Evolutionary conservation across 2,797 vertebrate genomes (phyloP), one percentile per base, ranked within the genome.

Genomic region (Calcarius lapponicus): DNA sequence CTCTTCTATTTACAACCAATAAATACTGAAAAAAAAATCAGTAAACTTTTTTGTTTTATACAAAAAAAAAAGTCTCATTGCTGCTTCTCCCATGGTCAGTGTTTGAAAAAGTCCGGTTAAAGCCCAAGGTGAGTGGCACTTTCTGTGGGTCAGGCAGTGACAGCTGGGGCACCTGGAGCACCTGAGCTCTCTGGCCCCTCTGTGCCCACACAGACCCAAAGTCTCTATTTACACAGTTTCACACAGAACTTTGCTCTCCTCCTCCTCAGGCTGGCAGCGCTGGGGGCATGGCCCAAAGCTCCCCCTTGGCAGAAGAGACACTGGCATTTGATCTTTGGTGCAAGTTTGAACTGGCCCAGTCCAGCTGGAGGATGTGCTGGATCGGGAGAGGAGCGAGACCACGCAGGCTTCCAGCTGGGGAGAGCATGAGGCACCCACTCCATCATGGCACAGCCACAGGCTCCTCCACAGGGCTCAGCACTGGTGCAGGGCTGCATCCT

Each of bases 1-100:
- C 93, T 93, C 83, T 96, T 93, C 97, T 98, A 98, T 98, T 98
- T 98, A 98, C 98, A 98, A 97, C 97, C 98, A 98, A 98, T 98
- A 98, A 98, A 98, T 98, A 98, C 94, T 94, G 96, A 3, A 45
- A 95, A 88, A 96, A 89, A 89, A 88, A 79, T 80, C 56, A 83
- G 96, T 97, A 97, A 97, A 97, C 96, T 84, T 70, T 95, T 73
- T 92, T 95, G 97, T 96, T 97, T 93, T 97, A 95, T 97, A 98
- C 95, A 96, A 85, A 95, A 95, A 95, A 88, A 95, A 88, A 83
- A 86, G 57, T 69, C 67, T 38, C 90, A 71, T 90, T 85, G 70
- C 91, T 86, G 45, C 72, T 87, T 88, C 90, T 92, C 88, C 81
- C 76, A 34, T 61, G 54, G 90, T 93, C 96, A 76, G 75, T 67